Base-by-base conservation (phyloP, 2,113 vertebrate species). In the Corvus hawaiiensis region DNA sequence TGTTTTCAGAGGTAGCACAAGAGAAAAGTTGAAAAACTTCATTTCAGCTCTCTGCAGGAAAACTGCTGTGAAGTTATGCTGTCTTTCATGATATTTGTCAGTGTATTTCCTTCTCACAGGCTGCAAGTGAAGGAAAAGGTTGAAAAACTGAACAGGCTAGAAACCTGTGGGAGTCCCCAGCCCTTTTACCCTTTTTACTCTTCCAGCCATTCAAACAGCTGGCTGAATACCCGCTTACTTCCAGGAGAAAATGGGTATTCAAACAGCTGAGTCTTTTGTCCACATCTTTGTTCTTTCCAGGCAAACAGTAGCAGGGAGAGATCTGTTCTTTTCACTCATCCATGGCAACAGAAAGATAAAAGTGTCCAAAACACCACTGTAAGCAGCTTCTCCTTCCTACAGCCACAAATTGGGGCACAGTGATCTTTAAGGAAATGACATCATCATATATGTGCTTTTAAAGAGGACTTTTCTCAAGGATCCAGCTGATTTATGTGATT, bases 261-360 rank as follows among this genome's bases (percentile, higher is more conserved):
- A 74, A 37, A 23, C 27, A 83, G 33, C 9, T 35, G 59, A 74
- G 27, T 12, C 43, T 43, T 94, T 80, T 48, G 27, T 62, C 51
- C 48, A 77, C 19, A 33, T 28, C 49, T 91, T 69, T 90, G 62
- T 30, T 91, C 35, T 74, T 85, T 77, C 37, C 68, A 79, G 17
- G 24, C 48, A 52, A 96, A 67, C 26, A 52, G 27, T 4, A 81
- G 35, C 82, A 87, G 51, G n/a, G 17, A 74, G 17, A 82, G 16
- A 92, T 46, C 32, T 35, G 17, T 78, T 94, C 49, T 54, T 61
- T 66, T 80, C 71, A 26, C 26, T 62, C 26, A 46, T 32, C 62
- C 74, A 62, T 52, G 39, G 67, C 54, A 91, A 90, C 41, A 79
- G 62, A 82, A 93, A 85, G 86, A 85, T 48, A 41, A 35, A 81